Evolutionary conservation across 2,113 vertebrate species (phyloP).

Genomic region (Cyrtonyx montezumae): DNA sequence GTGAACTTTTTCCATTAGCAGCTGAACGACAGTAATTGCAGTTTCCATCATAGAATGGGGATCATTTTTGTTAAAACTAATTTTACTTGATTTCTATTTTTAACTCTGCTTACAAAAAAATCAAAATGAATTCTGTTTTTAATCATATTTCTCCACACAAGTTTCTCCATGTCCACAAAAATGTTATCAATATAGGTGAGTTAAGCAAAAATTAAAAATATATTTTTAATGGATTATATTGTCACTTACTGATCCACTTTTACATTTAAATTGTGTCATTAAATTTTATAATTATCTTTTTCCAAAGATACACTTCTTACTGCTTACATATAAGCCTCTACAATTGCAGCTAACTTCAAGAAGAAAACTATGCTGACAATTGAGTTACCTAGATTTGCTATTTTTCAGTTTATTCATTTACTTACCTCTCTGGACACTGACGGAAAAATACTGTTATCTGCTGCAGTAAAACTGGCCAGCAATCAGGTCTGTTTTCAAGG

Average conservation of each 20-base stretch:
- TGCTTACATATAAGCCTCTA: not conserved
- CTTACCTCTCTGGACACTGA: conserved; percentile 85
- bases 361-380: not conserved
- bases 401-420: not conserved
- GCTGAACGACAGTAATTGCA: no score
- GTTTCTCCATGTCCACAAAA: not conserved
- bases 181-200: not conserved
- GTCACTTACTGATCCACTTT: not conserved
- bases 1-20: not conserved
- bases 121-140: not conserved
- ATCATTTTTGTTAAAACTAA: not conserved
- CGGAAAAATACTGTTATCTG: conserved; percentile 84
- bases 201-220: not conserved
- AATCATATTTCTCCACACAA: not conserved
- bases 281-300: not conserved
- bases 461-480: conserved; percentile 89
- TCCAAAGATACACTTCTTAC: not conserved
- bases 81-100: not conserved
- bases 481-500: conserved; percentile 90
- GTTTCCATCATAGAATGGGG: not conserved
- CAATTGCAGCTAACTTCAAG: not conserved
- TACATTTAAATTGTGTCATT: not conserved
- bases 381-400: not conserved
- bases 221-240: accelerated
- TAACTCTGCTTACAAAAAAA: not conserved